Evolutionary conservation across 2,113 vertebrate genomes (phyloP), one percentile per base, ranked within the genome.

Genomic region (Eulemur macaco): DNA sequence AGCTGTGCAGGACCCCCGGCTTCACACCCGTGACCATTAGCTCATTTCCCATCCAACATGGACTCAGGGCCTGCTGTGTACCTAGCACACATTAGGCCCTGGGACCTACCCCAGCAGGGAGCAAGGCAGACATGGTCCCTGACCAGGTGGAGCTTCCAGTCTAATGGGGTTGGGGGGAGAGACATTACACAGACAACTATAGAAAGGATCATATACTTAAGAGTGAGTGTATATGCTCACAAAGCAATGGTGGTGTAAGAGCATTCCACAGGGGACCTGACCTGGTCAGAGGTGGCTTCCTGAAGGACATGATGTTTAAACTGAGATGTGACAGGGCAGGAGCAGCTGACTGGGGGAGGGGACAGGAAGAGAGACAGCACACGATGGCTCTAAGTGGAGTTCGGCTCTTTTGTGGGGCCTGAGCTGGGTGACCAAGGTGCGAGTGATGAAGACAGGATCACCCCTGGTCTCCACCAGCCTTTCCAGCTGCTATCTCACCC

Each of bases 211-310:
- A 9, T 56, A 15, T 27, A 20, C 47, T 20, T n/a, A 34, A 1
- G 45, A 18, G 20, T 0, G 6, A 39, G 39, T 31, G 31, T 0
- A 39, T 1, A 4, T 4, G 3, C 23, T 20, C 12, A 6, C 2
- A 42, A 42, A 63, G 64, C 42, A 23, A 63, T 23, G 27, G 42
- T 27, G 5, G 5, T 1, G 15, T 8, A n/a, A 31, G 39, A 54
- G 18, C 23, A 8, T n/a, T 37, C 2, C 7, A 2, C 12, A 47
- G 66, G 74, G 27, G 56, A 8, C 47, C 14, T 58, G 10, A 20
- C 37, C 63, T 54, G 74, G 58, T 54, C 31, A 20, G 11, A 10
- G 13, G 34, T 54, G 50, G 3, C 60, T 20, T 52, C 82, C 91
- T 68, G 47, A 34, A 60, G 71, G 39, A 69, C 42, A 20, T 21